Conservation (phyloP, 2,888 invertebrate genomes). For the Hyalella azteca region DNA sequence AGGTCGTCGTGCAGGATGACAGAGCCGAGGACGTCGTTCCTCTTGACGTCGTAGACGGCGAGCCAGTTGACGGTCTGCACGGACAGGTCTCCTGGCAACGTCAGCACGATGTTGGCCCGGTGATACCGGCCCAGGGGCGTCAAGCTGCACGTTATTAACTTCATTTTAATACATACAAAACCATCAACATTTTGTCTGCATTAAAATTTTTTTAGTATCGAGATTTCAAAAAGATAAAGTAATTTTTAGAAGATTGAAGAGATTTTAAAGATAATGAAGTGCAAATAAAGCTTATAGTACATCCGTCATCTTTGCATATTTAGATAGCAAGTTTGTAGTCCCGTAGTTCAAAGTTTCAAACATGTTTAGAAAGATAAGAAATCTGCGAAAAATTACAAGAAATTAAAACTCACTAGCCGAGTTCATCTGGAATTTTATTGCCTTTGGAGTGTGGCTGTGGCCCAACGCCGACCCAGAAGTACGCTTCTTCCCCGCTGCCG, state of each 20-base stretch:
- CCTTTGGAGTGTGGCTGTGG: constrained; percentile 85
- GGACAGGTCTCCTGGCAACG: constrained; percentile 80
- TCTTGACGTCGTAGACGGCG: constrained; percentile 76
- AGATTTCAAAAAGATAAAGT: too few relatives aligned
- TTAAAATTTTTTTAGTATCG: too few relatives aligned
- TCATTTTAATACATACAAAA: too few relatives aligned
- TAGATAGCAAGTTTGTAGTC: too few relatives aligned
- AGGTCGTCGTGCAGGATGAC: constrained; percentile 79
- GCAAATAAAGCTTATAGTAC: too few relatives aligned
- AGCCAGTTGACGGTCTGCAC: constrained; percentile 85
- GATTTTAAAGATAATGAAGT: too few relatives aligned
- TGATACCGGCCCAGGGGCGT: constrained; percentile 65
- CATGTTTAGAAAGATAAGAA: too few relatives aligned
- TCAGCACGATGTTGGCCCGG: constrained; percentile 75
- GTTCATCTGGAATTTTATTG: constrained; percentile 83
- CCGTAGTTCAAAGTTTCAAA: too few relatives aligned
- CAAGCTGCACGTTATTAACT: too few relatives aligned
- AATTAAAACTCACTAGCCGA: constrained; percentile 83
- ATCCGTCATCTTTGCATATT: too few relatives aligned
- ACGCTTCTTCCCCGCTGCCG: constrained; percentile 73
- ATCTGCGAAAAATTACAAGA: not conserved
- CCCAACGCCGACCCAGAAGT: constrained; percentile 88
- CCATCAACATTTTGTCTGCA: too few relatives aligned
- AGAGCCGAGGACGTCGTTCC: constrained; percentile 74
- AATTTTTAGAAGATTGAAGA: too few relatives aligned